Evolutionary conservation across 1,140 invertebrate species (phyloP), one percentile per base, ranked within the genome.

Genomic region (Diabrotica virgifera): DNA sequence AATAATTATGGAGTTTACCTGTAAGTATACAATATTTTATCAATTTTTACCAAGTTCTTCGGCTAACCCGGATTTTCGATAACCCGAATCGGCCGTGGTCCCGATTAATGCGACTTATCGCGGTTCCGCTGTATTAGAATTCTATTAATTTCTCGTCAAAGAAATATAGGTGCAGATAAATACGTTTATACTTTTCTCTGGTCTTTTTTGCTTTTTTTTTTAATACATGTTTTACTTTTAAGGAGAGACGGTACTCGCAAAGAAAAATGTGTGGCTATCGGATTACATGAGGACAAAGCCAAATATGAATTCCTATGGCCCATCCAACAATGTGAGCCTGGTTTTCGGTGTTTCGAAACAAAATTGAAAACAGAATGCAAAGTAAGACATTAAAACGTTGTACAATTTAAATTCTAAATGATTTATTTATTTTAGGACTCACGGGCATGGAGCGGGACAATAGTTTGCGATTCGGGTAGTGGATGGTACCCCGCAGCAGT

Each of bases 401-500:
- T 71, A 66, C 11, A 50, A 24, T 24, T 24, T 24, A 24, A 24
- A 24, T 24, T 1, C 24, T 52, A 52, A 52, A 37, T 51, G 62
- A 37, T 9, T 56, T 11, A 12, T 57, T 59, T 24, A 14, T 64
- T 68, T 14, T 40, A 62, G 63, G 37, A 63, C 37, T 46, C 36
- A 24, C n/a, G 24, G 13, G 64, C 70, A 13, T 88, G 85, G 86
- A 82, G 79, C 68, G 87, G 87, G 50, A 81, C 81, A 13, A 81
- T 89, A 8, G 81, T 83, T 40, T 89, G 88, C 76, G 81, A 82
- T 38, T 80, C 81, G 10, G 78, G 75, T 13, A 73, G 79, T 56
- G 85, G 84, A 35, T 89, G 87, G 86, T 86, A 85, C 70, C 85
- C 86, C 0, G 81, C 83, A 5, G 86, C 86, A 0, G 74, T 84